Conservation (phyloP, 2,797 vertebrate species). For the Gouania willdenowi region DNA sequence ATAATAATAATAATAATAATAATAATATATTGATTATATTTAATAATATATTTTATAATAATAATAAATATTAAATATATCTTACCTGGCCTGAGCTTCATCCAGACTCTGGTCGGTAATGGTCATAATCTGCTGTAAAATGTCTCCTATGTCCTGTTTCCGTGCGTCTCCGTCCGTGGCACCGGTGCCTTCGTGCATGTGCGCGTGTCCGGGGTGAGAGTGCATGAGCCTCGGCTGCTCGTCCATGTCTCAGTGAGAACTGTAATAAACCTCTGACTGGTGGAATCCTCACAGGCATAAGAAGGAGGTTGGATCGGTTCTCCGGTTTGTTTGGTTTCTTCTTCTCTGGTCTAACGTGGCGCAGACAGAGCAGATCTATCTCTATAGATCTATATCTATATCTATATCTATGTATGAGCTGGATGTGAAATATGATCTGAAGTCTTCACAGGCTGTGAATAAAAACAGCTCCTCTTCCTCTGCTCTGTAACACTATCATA, state of each 20-base stretch:
- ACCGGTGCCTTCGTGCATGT: constrained; percentile 89
- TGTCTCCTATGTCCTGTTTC: constrained; percentile 98
- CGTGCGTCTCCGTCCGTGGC: constrained; percentile 87
- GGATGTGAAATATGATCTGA: constrained; percentile 76
- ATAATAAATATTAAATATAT: too few species aligned
- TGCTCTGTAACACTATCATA: too few species aligned
- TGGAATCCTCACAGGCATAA: too few species aligned
- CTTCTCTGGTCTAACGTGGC: neutral
- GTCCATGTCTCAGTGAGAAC: constrained; percentile 79
- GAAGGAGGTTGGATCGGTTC: constrained; percentile 26
- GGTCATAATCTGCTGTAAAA: constrained; percentile 98
- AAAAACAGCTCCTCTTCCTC: constrained; percentile 35
- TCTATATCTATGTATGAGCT: constrained; percentile 69
- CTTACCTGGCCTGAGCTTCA: constrained; percentile 96
- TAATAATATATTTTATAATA: too few species aligned
- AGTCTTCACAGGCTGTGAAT: constrained; percentile 53
- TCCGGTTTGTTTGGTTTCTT: constrained; percentile 15
- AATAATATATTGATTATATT: too few species aligned
- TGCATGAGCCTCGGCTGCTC: constrained; percentile 96
- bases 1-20: too few species aligned
- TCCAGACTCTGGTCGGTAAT: constrained; percentile 98
- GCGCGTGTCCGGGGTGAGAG: constrained; percentile 90
- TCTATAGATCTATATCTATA: too few species aligned
- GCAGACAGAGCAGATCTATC: constrained; percentile 13
- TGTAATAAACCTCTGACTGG: neutral